Conservation (phyloP, 1,140 invertebrate species). For the Solenopsis invicta region DNA sequence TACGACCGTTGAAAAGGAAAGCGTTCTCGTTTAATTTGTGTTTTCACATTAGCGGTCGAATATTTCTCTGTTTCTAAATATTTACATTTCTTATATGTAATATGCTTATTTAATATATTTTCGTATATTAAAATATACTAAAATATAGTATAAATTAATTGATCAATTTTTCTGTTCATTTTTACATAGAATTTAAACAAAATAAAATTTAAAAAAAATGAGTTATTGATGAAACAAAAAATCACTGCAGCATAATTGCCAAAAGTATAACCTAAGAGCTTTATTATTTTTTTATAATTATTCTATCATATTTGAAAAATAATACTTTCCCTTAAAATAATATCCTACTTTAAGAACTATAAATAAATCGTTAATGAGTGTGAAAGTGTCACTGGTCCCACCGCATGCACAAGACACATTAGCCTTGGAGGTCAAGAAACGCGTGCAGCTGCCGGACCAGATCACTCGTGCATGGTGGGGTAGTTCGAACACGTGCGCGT, state of each 20-base stretch:
- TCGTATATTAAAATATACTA: background rate
- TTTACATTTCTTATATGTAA: background rate
- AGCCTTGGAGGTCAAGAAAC: constrained; percentile 67
- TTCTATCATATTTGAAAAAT: background rate
- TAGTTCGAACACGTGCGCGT: constrained; percentile 72
- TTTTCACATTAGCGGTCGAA: too few species aligned
- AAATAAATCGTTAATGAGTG: background rate
- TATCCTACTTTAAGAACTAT: background rate
- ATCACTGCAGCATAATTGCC: background rate
- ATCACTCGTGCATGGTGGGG: constrained; percentile 45
- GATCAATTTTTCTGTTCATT: background rate
- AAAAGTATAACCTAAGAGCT: background rate
- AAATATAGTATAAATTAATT: background rate
- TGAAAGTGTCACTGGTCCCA: background rate
- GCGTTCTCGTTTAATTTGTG: too few species aligned
- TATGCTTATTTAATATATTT: background rate
- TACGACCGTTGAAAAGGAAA: too few species aligned
- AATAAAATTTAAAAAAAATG: background rate
- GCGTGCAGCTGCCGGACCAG: constrained; percentile 49
- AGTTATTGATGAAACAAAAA: background rate
- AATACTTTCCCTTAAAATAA: background rate
- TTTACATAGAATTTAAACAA: background rate
- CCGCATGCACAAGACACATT: background rate
- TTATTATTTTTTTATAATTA: background rate
- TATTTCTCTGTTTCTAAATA: too few species aligned